Evolutionary conservation across 2,888 invertebrate species (phyloP).

Genomic region (Troilus luridus): DNA sequence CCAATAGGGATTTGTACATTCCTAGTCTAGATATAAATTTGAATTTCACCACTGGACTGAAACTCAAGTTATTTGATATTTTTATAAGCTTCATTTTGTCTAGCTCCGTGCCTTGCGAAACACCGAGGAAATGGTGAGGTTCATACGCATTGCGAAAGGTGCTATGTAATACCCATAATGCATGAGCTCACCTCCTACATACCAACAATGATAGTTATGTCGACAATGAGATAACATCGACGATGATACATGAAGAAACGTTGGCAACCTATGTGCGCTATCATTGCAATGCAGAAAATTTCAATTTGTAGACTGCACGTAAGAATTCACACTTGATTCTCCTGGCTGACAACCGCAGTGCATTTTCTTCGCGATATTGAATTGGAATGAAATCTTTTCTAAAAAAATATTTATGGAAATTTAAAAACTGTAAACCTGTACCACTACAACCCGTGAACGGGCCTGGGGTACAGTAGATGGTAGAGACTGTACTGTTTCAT

Average conservation of each 20-base stretch:
- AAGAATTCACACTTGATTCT: background rate
- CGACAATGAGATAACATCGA: background rate
- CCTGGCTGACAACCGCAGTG: too few species aligned
- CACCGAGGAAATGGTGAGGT: background rate
- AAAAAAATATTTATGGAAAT: too few species aligned
- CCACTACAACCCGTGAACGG: too few species aligned
- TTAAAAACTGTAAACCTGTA: too few species aligned
- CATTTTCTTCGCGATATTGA: too few species aligned
- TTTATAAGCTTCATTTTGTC: background rate
- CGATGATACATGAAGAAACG: slow-evolving; percentile 1
- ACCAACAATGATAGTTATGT: background rate
- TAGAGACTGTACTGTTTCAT: too few species aligned
- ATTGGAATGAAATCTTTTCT: too few species aligned
- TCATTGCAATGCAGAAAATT: background rate
- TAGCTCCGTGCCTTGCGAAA: background rate
- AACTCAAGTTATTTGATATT: background rate
- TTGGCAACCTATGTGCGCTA: background rate
- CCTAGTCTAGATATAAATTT: too few species aligned
- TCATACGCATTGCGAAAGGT: background rate
- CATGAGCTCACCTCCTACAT: background rate
- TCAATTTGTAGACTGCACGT: background rate
- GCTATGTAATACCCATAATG: background rate
- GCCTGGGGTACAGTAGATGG: too few species aligned
- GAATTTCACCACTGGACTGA: background rate
- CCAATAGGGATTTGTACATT: too few species aligned